A percentile compares a stretch with the other conserved stretches of the same genome.
These are phyloP conservation scores for Danio kyathit DNA, from an alignment of 2,797 vertebrate genomes.

Conservation along the genomic window DNA sequence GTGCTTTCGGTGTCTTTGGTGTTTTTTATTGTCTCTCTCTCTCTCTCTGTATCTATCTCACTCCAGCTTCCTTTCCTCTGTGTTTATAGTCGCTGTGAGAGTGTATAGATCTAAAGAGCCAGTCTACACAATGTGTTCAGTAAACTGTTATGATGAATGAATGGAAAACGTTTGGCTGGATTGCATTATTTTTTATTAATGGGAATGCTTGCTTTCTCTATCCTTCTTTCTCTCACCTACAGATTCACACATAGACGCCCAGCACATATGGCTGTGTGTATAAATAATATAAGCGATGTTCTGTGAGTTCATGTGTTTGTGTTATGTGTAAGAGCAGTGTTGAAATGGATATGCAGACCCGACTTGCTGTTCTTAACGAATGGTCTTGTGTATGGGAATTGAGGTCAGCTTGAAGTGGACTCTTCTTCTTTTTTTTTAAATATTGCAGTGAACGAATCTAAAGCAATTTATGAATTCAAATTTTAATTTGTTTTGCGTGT, in stretches of 20 bases:
- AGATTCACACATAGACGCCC: constrained; percentile 26
- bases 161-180: constrained; percentile 76
- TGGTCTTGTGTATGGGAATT: neutral
- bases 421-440: too few relatives aligned
- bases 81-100: constrained; percentile 70
- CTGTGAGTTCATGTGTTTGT: constrained; percentile 6
- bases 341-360: neutral
- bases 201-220: constrained; percentile 55
- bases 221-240: constrained; percentile 30
- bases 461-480: too few relatives aligned
- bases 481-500: too few relatives aligned
- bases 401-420: too few relatives aligned
- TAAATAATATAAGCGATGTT: neutral
- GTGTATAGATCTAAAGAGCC: constrained; percentile 74
- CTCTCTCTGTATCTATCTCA: constrained; percentile 22
- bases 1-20: constrained; percentile 8
- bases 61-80: constrained; percentile 39
- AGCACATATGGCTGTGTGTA: neutral
- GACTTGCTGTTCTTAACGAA: neutral
- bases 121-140: constrained; percentile 67
- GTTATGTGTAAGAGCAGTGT: neutral
- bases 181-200: constrained; percentile 66
- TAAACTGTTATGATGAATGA: constrained; percentile 80
- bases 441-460: too few relatives aligned
- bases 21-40: constrained; percentile 30